Base-by-base conservation (phyloP, 2,113 vertebrate species). In the Acanthochromis polyacanthus region DNA sequence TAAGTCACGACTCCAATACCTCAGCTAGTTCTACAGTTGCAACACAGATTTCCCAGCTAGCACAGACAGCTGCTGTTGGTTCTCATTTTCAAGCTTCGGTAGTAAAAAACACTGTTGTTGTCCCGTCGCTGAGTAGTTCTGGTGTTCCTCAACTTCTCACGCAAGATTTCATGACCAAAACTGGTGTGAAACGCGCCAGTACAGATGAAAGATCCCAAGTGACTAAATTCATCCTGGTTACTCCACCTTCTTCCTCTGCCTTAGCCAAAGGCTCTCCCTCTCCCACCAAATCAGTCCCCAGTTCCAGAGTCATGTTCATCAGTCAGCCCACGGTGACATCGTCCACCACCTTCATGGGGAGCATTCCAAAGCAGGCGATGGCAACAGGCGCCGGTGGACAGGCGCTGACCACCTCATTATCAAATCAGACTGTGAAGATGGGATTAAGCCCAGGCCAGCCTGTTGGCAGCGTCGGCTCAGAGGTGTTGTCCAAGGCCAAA, bases 271-370 rank as follows among this genome's bases (percentile, higher is more conserved):
- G 94, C 52, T 91, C 81, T n/a, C 57, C 75, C 53, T 55, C 96
- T 77, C 82, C 94, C 69, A 79, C 94, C 23, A 78, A 92, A 71
- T 89, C 89, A 30, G 58, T 92, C 67, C 84, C 92, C 28, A 46
- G 93, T 62, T 96, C 96, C 81, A 96, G 96, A 81, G 73, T 98
- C 30, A 91, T 96, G 93, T 95, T 97, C 71, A 89, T 98, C 88
- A 96, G 95, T 84, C 94, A 96, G 52, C 78, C 91, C 2, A 11
- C 90, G 36, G 70, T 61, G 5, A 80, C 84, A 17, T 81, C 88
- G 38, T 67, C 92, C n/a, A 25, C 81, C 56, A 82, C 83, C 11
- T 63, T 78, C 3, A 36, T 61, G 12, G 86, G 84, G 83, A 69
- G 73, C 23, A 61, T 90, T 87, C 80, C 87, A 78, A 92, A 87